phyloP scores from a whole-genome alignment of 2,797 vertebrate genomes.

The Hoplostethus mediterraneus region DNA sequence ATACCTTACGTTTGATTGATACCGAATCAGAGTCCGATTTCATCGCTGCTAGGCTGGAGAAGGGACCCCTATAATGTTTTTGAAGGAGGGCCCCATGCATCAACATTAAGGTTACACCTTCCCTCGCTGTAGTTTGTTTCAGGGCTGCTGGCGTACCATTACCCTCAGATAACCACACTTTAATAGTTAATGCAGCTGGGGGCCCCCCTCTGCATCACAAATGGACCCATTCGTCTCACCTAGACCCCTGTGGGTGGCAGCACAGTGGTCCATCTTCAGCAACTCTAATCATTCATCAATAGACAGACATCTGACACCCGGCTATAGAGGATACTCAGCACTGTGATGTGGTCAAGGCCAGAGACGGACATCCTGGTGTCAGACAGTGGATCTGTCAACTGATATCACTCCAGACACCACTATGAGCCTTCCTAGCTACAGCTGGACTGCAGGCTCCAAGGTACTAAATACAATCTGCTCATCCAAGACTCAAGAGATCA shows the following conservation, averaged over 20 bases:
- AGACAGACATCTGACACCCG: conserved; percentile 73
- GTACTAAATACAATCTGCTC: not conserved
- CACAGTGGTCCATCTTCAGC: conserved; percentile 64
- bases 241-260: conserved; percentile 68
- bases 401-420: conserved; percentile 69
- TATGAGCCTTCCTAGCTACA: conserved; percentile 46
- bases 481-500: conserved; percentile 2
- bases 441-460: conserved; percentile 58
- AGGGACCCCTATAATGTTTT: conserved; percentile 17
- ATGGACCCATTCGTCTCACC: conserved; percentile 78
- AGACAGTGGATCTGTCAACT: conserved; percentile 67
- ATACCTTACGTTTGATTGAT: conserved; percentile 47
- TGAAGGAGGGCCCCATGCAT: conserved; percentile 44
- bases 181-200: conserved; percentile 84
- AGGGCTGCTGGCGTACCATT: conserved; percentile 72
- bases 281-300: conserved; percentile 81
- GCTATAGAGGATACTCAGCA: conserved; percentile 65
- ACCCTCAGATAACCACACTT: conserved; percentile 81
- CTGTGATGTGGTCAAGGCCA: conserved; percentile 72
- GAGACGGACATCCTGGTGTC: conserved; percentile 78
- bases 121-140: conserved; percentile 58
- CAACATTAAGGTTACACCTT: conserved; percentile 60
- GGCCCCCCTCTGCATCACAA: conserved; percentile 80
- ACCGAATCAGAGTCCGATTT: conserved; percentile 8
- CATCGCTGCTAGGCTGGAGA: not conserved